phyloP scores from a whole-genome alignment of 2,797 vertebrate genomes.

The Xyrichtys novacula region DNA sequence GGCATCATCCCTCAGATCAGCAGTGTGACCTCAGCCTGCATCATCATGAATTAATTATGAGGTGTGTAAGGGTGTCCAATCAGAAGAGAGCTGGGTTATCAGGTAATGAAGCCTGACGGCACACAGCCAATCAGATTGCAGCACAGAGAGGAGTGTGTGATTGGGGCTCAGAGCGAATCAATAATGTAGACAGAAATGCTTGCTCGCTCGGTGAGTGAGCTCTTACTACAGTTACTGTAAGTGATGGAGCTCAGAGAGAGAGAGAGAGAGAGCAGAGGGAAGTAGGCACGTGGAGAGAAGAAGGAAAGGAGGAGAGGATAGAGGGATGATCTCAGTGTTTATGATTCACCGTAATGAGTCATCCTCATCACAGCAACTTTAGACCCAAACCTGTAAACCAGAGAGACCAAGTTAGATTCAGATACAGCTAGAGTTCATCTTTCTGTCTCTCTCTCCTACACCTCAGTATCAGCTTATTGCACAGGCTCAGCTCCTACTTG shows the following conservation, averaged over 20 bases:
- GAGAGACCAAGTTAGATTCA: not conserved
- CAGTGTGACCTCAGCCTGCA: conserved; percentile 77
- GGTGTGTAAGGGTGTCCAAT: conserved; percentile 55
- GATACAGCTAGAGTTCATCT: too few species aligned
- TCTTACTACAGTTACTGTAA: conserved; percentile 31
- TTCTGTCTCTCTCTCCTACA: too few species aligned
- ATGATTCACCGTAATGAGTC: conserved; percentile 63
- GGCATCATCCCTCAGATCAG: conserved; percentile 75
- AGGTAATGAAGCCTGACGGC: conserved; percentile 64
- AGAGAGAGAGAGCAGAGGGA: conserved; percentile 10
- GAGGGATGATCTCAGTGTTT: conserved; percentile 49
- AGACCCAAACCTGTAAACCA: conserved; percentile 11
- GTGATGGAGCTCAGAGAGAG: conserved; percentile 16
- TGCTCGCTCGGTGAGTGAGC: conserved; percentile 15
- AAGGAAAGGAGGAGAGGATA: not conserved
- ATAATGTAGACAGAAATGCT: conserved; percentile 62
- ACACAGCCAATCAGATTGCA: conserved; percentile 53
- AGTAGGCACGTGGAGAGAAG: not conserved
- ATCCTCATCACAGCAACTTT: conserved; percentile 40
- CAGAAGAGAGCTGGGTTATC: conserved; percentile 46
- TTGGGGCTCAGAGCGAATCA: conserved; percentile 52
- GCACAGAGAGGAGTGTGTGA: conserved; percentile 42
- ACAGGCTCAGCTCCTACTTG: not conserved
- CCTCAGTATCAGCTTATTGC: not conserved
- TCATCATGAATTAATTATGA: conserved; percentile 76